A percentile compares a stretch with the other conserved stretches of the same genome.
These are phyloP conservation scores for Phenacoccus solenopsis DNA, from an alignment of 1,140 invertebrate genomes.

Conservation along the genomic window DNA sequence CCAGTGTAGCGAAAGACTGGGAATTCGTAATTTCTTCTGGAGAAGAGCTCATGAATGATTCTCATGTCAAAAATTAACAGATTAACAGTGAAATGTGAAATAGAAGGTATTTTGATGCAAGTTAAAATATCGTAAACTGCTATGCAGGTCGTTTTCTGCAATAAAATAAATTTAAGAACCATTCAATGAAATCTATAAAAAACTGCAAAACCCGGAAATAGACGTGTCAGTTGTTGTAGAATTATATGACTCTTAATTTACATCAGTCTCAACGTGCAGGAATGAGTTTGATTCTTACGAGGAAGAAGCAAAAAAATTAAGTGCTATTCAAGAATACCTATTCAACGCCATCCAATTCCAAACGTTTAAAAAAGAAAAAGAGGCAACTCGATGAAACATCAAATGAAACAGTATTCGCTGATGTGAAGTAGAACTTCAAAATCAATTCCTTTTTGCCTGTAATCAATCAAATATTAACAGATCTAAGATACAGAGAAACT, in stretches of 20 bases:
- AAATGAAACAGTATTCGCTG: background rate
- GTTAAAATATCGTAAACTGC: slow-evolving; percentile 23
- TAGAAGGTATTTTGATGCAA: slow-evolving; percentile 12
- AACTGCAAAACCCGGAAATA: slow-evolving; percentile 15
- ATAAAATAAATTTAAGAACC: slow-evolving; percentile 22
- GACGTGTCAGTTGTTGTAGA: slow-evolving; percentile 6
- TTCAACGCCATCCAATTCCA: background rate
- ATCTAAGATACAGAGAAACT: background rate
- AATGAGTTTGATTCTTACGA: slow-evolving; percentile 7
- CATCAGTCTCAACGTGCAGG: background rate
- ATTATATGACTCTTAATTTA: background rate
- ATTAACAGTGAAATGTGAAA: slow-evolving; percentile 13
- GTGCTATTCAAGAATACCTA: background rate
- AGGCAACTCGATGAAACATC: background rate
- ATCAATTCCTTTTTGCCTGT: background rate
- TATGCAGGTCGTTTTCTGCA: slow-evolving; percentile 23
- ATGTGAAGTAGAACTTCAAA: slow-evolving; percentile 1
- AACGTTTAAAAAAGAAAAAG: slow-evolving; percentile 7
- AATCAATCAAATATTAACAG: background rate
- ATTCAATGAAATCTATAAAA: slow-evolving; percentile 22
- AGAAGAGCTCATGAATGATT: slow-evolving; percentile 12
- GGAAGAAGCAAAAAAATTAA: slow-evolving; percentile 1
- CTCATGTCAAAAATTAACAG: no score
- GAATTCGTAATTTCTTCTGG: background rate
- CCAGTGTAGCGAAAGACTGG: slow-evolving; percentile 7